Percentiles rank a stretch among this genome's conserved stretches.
Conservation (phyloP, 2,888 invertebrate genomes). For the Scelioninae gen. 1 region DNA sequence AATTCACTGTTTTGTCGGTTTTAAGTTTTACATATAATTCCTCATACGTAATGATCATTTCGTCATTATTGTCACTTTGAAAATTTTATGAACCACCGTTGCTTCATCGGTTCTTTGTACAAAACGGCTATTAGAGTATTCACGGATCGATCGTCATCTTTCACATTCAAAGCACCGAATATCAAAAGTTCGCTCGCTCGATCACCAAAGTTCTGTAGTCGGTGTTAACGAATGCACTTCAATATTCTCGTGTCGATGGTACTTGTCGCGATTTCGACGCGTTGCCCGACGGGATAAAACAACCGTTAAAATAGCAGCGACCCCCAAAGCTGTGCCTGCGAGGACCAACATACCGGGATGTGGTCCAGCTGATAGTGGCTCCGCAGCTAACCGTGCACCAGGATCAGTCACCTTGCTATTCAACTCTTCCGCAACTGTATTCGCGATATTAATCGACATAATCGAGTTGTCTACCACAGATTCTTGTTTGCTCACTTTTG, state of each 20-base stretch:
- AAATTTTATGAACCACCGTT: conserved; percentile 34
- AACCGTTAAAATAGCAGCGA: conserved; percentile 85
- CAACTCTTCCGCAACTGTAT: conserved; percentile 79
- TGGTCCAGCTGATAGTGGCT: conserved; percentile 80
- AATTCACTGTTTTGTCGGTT: conserved; percentile 32
- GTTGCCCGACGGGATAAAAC: conserved; percentile 84
- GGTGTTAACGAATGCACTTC: conserved; percentile 87
- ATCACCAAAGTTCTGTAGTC: conserved; percentile 90
- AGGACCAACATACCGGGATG: conserved; percentile 87
- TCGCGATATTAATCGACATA: conserved; percentile 81
- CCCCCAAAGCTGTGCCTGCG: conserved; percentile 86
- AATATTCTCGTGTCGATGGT: conserved; percentile 84
- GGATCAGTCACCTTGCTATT: conserved; percentile 78
- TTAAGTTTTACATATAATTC: neutral
- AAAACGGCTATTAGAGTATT: conserved; percentile 75
- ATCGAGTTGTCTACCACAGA: conserved; percentile 66
- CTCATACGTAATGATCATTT: conserved; percentile 42
- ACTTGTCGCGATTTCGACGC: conserved; percentile 78
- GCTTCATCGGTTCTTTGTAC: conserved; percentile 79
- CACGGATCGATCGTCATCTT: conserved; percentile 73
- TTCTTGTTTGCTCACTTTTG: conserved; percentile 36
- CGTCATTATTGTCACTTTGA: conserved; percentile 79
- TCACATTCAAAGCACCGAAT: conserved; percentile 78
- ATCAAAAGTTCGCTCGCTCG: conserved; percentile 82
- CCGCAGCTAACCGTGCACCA: conserved; percentile 75